Evolutionary conservation across 2,113 vertebrate species (phyloP).

Genomic region (Phrynocephalus versicolor): DNA sequence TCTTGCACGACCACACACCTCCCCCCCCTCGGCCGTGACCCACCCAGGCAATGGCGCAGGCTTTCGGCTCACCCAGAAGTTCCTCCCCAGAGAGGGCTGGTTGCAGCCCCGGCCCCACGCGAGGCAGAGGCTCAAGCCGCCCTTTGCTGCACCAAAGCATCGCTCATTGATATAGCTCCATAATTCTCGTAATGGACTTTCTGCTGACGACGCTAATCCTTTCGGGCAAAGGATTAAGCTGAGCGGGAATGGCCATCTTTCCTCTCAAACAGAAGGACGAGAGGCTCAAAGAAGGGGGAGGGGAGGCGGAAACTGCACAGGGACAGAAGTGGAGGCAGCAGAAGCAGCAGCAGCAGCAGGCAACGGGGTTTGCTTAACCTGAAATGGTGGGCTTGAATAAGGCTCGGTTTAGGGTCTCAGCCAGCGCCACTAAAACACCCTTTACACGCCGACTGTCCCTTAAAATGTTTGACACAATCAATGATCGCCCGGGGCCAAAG

Average conservation of each 20-base stretch:
- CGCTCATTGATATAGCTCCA: constrained; percentile 48
- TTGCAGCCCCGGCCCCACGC: neutral
- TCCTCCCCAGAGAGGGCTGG: neutral
- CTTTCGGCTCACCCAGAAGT: fast-evolving
- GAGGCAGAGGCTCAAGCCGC: neutral
- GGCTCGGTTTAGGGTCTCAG: no score
- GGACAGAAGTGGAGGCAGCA: neutral
- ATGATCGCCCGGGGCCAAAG: fast-evolving
- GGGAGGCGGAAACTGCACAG: neutral
- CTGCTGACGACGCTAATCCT: constrained; percentile 50
- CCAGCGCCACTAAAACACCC: no score
- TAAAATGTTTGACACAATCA: fast-evolving
- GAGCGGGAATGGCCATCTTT: constrained; percentile 42
- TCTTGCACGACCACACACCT: neutral
- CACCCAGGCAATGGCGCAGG: no score
- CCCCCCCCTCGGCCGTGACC: neutral
- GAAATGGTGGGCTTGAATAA: neutral
- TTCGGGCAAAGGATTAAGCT: constrained; percentile 63
- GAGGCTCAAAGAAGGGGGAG: neutral
- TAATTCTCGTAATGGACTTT: constrained; percentile 64
- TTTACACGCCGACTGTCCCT: neutral
- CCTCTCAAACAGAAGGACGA: neutral
- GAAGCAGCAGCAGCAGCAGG: no score
- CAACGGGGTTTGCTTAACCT: neutral
- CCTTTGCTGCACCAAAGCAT: constrained; percentile 53